These are phyloP conservation scores for Chinchilla lanigera DNA, from an alignment of 2,113 vertebrate species.

Conservation along the genomic window DNA sequence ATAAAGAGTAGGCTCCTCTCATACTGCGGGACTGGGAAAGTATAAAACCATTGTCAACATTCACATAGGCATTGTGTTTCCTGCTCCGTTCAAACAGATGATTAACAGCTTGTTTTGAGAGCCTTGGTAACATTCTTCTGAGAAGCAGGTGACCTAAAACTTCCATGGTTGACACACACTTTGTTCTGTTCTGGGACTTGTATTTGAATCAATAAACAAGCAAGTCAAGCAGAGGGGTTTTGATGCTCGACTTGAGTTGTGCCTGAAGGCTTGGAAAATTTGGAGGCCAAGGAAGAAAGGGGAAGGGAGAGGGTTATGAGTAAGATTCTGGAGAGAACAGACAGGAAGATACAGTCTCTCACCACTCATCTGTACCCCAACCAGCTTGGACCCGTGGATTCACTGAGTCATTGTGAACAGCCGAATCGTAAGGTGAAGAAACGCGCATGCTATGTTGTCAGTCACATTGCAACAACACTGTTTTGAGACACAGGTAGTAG, in stretches of 20 bases:
- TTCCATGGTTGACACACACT: neutral
- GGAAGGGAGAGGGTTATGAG: neutral
- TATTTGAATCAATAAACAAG: conserved; percentile 5
- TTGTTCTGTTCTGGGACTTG: neutral
- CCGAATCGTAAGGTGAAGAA: neutral
- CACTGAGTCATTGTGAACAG: neutral
- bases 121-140: neutral
- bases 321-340: neutral
- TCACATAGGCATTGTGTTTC: neutral
- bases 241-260: neutral
- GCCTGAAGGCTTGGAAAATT: neutral
- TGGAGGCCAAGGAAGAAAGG: conserved; percentile 5
- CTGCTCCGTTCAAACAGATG: neutral
- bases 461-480: neutral
- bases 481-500: neutral
- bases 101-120: conserved; percentile 25
- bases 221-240: neutral
- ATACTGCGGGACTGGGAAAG: neutral
- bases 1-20: conserved; percentile 13
- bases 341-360: neutral
- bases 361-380: neutral
- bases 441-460: neutral
- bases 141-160: neutral
- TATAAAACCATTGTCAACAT: conserved; percentile 6
- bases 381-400: neutral